Evolutionary conservation across 2,797 vertebrate genomes (phyloP), one percentile per base, ranked within the genome.

Genomic region (Pogoniulus pusillus): DNA sequence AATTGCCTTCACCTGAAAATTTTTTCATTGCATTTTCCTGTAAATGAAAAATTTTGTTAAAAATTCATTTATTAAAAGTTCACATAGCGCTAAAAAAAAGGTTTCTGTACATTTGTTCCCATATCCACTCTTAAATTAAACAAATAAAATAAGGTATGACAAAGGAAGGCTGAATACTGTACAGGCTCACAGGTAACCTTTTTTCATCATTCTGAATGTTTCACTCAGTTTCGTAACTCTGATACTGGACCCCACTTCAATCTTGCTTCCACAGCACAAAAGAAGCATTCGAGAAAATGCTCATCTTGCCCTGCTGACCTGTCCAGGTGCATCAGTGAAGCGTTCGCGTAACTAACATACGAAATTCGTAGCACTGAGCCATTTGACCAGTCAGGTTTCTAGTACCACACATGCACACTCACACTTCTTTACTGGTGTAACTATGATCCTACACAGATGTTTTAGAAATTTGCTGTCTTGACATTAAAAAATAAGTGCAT

Each of bases 401-500:
- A 87, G 80, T 89, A 93, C 91, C 93, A 82, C 94, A 94, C 92
- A 76, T 80, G 88, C 96, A 95, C 94, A 95, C 84, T 90, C 90
- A 94, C 65, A 81, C 93, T 96, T 96, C 96, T 96, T 93, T 91
- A 95, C 93, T 85, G 95, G 87, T 97, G 94, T 95, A 96, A 97
- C 96, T 97, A 97, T 87, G 96, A 95, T 96, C 96, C 97, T 97
- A 97, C 94, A 96, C 26, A 86, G 97, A 95, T 97, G 97, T 93
- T 97, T 96, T 96, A 97, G 95, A 97, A 97, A 97, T 96, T 95
- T 95, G 96, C 96, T 96, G 97, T 96, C 96, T 97, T 96, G 71
- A 88, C 95, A 93, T 97, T 97, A 97, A 97, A 98, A 98, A 98
- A 97, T 98, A 98, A 98, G 98, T 98, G 97, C 97, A 98, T 98